Evolutionary conservation across 2,113 vertebrate genomes (phyloP).

Genomic region (Xiphias gladius): DNA sequence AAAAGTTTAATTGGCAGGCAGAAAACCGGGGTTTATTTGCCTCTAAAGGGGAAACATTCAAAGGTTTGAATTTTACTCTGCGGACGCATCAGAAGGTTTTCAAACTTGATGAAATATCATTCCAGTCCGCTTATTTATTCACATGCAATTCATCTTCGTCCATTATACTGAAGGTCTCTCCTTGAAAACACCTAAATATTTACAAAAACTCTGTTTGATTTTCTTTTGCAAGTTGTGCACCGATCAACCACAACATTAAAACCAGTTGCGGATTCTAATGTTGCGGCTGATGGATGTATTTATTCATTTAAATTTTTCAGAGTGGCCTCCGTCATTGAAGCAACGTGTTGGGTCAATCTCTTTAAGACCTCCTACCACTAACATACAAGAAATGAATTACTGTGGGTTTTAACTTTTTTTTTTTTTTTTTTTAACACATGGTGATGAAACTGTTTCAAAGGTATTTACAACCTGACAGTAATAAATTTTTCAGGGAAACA

Average conservation of each 20-base stretch:
- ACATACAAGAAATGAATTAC: neutral
- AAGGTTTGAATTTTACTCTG: neutral
- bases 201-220: neutral
- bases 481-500: constrained; percentile 7
- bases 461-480: neutral
- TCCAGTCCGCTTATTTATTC: neutral
- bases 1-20: neutral
- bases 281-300: neutral
- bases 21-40: neutral
- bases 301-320: neutral
- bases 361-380: neutral
- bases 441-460: neutral
- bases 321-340: neutral
- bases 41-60: neutral
- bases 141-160: neutral
- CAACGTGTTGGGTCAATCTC: neutral
- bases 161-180: neutral
- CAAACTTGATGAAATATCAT: neutral
- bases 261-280: too few species aligned
- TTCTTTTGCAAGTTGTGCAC: neutral
- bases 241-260: too few species aligned
- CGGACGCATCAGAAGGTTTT: neutral
- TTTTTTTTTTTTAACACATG: too few species aligned
- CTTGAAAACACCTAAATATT: neutral
- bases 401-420: neutral